phyloP scores from a whole-genome alignment of 2,797 vertebrate species.

The Anguilla megastoma region DNA sequence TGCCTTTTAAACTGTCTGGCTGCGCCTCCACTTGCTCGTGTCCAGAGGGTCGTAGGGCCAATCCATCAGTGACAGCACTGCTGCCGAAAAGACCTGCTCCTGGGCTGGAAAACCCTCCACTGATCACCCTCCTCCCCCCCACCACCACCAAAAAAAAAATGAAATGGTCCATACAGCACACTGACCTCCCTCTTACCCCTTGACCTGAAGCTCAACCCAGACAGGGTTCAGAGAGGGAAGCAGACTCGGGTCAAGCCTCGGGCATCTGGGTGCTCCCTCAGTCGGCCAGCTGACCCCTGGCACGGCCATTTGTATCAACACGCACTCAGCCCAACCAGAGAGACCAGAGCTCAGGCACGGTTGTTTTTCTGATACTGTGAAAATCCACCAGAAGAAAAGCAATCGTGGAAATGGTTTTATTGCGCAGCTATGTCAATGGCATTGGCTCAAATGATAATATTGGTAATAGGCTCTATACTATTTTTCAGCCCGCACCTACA shows the following conservation, averaged over 20 bases:
- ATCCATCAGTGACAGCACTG: conserved; percentile 64
- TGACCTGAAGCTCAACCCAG: conserved; percentile 73
- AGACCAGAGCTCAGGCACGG: background rate
- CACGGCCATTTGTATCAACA: conserved; percentile 27
- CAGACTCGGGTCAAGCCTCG: conserved; percentile 31
- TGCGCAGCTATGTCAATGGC: background rate
- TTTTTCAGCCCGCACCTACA: background rate
- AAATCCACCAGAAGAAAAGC: background rate
- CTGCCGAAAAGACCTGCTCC: conserved; percentile 60
- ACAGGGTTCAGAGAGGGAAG: conserved; percentile 42
- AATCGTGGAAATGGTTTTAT: background rate
- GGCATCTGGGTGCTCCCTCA: background rate
- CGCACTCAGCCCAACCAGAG: background rate
- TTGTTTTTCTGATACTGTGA: conserved; percentile 14
- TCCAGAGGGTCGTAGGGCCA: conserved; percentile 31
- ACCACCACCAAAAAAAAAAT: background rate
- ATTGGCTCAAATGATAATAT: background rate
- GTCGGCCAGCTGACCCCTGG: conserved; percentile 29
- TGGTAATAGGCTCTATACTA: background rate
- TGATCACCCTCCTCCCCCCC: conserved; percentile 50
- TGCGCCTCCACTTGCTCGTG: conserved; percentile 17
- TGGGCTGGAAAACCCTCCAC: conserved; percentile 50
- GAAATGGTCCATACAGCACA: conserved; percentile 49
- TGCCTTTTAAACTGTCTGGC: conserved; percentile 45
- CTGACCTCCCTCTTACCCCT: conserved; percentile 80